A percentile compares a stretch with the other conserved stretches of the same genome.
Conservation (phyloP, 2,888 invertebrate species). For the Labia minor region DNA sequence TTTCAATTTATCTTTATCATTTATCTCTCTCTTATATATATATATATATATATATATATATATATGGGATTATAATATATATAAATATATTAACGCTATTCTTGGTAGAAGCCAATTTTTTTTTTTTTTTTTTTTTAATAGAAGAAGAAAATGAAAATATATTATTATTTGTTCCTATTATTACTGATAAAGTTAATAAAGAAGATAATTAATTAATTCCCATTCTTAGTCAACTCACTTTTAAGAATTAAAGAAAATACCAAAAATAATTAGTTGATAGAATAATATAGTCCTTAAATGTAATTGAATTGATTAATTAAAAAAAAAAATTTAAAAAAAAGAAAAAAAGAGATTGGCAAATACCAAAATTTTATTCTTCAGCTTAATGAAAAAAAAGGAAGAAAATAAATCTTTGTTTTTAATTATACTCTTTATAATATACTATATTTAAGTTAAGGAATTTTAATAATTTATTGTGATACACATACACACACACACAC, state of each 20-base stretch:
- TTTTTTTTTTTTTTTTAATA: not conserved
- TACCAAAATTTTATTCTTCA: not conserved
- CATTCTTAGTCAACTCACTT: not conserved
- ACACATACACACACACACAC: too few relatives aligned
- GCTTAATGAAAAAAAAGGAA: not conserved
- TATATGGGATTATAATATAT: too few relatives aligned
- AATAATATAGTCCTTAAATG: not conserved
- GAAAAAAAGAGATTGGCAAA: constrained; percentile 1
- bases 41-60: too few relatives aligned
- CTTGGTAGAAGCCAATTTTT: not conserved
- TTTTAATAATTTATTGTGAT: too few relatives aligned
- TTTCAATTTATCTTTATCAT: too few relatives aligned
- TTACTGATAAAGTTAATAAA: not conserved
- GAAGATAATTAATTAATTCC: not conserved
- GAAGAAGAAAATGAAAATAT: too few relatives aligned
- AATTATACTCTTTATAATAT: not conserved
- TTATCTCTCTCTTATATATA: too few relatives aligned
- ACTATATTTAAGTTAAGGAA: not conserved
- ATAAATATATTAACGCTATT: not conserved
- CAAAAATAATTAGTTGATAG: constrained; percentile 1
- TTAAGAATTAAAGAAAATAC: not conserved
- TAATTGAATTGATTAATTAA: not conserved
- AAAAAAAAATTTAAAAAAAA: too few relatives aligned
- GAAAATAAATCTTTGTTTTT: not conserved
- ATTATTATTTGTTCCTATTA: constrained; percentile 13